phyloP scores from a whole-genome alignment of 2,888 invertebrate genomes.

The Meteorus cinctellus region DNA sequence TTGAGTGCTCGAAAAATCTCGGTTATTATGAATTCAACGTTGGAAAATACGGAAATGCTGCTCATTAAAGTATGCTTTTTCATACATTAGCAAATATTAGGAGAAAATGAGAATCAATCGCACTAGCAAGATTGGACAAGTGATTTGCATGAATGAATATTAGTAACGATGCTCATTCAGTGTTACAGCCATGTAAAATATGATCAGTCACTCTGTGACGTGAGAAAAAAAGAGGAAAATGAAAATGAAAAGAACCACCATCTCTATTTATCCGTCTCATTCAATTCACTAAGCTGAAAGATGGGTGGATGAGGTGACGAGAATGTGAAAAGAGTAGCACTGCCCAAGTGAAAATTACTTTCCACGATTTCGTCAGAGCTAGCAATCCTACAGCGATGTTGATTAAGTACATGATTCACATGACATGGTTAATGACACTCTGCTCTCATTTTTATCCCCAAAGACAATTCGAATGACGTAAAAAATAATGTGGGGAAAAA shows the following conservation, averaged over 20 bases:
- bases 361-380: not conserved
- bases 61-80: too few species aligned
- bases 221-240: slow-evolving; percentile 9
- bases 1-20: too few species aligned
- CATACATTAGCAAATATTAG: too few species aligned
- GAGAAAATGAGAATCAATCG: not conserved
- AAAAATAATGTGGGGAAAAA: not conserved
- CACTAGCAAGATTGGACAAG: not conserved
- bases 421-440: not conserved
- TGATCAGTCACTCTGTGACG: not conserved
- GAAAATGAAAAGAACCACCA: not conserved
- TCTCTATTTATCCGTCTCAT: not conserved
- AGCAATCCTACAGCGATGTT: not conserved
- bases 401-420: not conserved
- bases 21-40: too few species aligned
- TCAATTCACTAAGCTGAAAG: not conserved
- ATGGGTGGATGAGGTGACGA: too few species aligned
- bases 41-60: not conserved
- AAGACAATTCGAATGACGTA: not conserved
- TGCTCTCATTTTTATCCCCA: not conserved
- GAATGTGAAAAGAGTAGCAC: too few species aligned
- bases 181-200: not conserved
- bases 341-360: not conserved
- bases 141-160: not conserved
- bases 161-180: slow-evolving; percentile 4